Evolutionary conservation across 2,113 vertebrate species (phyloP).

Genomic region (Aptenodytes forsteri): DNA sequence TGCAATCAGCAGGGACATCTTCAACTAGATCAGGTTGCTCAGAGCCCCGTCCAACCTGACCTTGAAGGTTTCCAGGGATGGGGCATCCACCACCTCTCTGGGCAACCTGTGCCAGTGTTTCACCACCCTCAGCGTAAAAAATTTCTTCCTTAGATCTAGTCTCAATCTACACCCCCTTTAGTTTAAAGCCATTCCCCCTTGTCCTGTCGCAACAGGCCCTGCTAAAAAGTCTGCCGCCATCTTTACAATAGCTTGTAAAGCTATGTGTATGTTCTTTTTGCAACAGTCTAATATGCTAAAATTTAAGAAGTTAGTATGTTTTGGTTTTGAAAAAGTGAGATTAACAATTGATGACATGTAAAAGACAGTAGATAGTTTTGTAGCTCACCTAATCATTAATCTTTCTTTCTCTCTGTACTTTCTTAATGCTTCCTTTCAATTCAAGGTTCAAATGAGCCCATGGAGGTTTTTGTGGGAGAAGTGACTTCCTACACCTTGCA

Average conservation of each 20-base stretch:
- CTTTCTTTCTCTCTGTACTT: not conserved
- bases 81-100: too few relatives aligned
- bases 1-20: too few relatives aligned
- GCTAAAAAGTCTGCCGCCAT: too few relatives aligned
- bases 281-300: not conserved
- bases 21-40: too few relatives aligned
- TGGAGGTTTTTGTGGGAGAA: constrained; percentile 93
- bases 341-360: not conserved
- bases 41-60: too few relatives aligned
- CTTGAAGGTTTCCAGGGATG: too few relatives aligned
- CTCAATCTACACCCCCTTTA: too few relatives aligned
- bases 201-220: too few relatives aligned
- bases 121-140: too few relatives aligned
- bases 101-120: too few relatives aligned
- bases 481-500: constrained; percentile 89
- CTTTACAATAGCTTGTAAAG: not conserved
- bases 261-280: not conserved
- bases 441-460: constrained; percentile 81
- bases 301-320: not conserved
- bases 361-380: not conserved
- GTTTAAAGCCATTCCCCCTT: too few relatives aligned
- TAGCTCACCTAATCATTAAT: not conserved
- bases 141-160: too few relatives aligned
- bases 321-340: not conserved
- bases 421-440: not conserved